Evolutionary conservation across 2,797 vertebrate species (phyloP).

Genomic region (Betta splendens): DNA sequence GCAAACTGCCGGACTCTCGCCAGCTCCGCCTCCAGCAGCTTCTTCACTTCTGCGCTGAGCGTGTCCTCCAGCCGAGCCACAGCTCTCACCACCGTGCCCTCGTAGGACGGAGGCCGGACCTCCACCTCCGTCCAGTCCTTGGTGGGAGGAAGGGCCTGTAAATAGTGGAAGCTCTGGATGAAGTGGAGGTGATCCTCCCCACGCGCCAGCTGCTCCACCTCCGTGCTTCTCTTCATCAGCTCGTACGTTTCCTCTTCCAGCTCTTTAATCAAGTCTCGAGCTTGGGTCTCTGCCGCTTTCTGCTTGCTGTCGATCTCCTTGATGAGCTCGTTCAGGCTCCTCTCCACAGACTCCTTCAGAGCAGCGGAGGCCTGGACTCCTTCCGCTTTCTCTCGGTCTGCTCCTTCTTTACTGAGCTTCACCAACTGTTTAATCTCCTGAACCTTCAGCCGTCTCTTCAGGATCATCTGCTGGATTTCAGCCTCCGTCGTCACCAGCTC

Average conservation of each 20-base stretch:
- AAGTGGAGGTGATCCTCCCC: constrained; percentile 23
- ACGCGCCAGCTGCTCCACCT: background rate
- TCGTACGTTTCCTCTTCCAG: constrained; percentile 24
- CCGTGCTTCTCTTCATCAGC: background rate
- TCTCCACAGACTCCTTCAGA: constrained; percentile 1
- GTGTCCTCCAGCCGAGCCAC: constrained; percentile 14
- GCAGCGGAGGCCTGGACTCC: constrained; percentile 4
- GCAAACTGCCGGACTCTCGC: constrained; percentile 1
- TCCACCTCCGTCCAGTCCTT: constrained; percentile 4
- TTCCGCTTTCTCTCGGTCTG: background rate
- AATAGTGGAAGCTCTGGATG: background rate
- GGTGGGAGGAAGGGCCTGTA: background rate
- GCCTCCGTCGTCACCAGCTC: background rate
- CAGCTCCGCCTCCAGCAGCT: background rate
- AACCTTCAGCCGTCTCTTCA: background rate
- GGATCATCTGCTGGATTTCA: too few species aligned
- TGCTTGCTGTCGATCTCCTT: background rate
- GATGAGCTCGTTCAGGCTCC: background rate
- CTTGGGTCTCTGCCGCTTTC: background rate
- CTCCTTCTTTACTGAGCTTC: background rate
- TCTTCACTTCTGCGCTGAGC: background rate
- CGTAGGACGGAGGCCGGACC: background rate
- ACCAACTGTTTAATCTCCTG: background rate
- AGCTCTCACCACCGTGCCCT: constrained; percentile 13
- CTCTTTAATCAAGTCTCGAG: background rate